Base-by-base conservation (phyloP, 1,140 invertebrate genomes). In the Drosophila eugracilis region DNA sequence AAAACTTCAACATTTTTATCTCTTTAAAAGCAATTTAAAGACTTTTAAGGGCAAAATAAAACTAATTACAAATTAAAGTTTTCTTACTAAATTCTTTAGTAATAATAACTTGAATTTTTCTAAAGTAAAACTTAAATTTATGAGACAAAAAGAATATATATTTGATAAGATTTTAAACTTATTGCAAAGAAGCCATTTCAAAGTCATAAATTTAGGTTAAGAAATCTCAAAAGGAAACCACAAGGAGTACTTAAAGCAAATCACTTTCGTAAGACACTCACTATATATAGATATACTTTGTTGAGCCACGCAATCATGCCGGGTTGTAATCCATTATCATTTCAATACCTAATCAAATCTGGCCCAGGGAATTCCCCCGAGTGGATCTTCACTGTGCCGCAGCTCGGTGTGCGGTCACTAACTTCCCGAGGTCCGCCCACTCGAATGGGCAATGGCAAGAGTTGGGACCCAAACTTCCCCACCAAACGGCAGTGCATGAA, bases 261-360 rank as follows among this genome's bases (percentile, higher is more conserved):
- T 22, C 22, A 14, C n/a, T 45, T 45, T 45, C 42, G 9, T 17
- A 17, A 45, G 14, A 0, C 39, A 41, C 19, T 21, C 30, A 12
- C 10, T 32, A 4, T 32, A 32, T 4, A 12, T 32, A 3, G 3
- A 26, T 1, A 0, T 24, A 22, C 9, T 7, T 39, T 2, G 14
- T 5, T 5, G 36, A 39, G 7, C 5, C 44, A 47, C 24, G 44
- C 44, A 47, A 45, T 4, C 22, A 4, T 3, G 36, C n/a, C 6
- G 2, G 2, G n/a, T 6, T 6, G 24, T 26, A 26, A 63, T 66
- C 26, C 42, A 66, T 63, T 66, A 49, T 32, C 59, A 48, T 66
- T 66, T 63, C 60, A 53, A 67, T 59, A 49, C 22, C 62, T 37
- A 67, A 69, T 67, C 62, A 69, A 69, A 69, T 67, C 47, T 44